Conservation (phyloP, 2,113 vertebrate genomes). For the Oceanites oceanicus region DNA sequence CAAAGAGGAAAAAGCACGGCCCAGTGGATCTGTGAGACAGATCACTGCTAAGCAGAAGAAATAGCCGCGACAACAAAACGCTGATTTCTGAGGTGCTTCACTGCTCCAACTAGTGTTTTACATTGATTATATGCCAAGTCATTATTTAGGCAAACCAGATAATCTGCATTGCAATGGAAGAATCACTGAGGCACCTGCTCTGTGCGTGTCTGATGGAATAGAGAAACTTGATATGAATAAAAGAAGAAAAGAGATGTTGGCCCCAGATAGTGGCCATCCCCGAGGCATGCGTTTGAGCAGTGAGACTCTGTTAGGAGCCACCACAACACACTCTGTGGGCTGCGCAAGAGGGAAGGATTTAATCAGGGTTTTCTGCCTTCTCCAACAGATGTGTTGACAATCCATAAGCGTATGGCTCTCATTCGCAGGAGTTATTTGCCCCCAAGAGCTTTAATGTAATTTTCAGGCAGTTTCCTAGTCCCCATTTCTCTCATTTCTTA, state of each 20-base stretch:
- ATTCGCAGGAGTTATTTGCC: not conserved
- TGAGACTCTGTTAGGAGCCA: not conserved
- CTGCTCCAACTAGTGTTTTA: not conserved
- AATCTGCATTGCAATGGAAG: not conserved
- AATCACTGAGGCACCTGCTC: not conserved
- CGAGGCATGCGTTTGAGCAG: not conserved
- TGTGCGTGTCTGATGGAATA: not conserved
- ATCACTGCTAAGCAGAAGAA: not conserved
- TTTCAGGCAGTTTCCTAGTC: constrained; percentile 31
- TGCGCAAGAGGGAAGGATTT: not conserved
- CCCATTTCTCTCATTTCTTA: constrained; percentile 27
- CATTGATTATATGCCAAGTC: not conserved
- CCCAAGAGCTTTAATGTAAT: constrained; percentile 42
- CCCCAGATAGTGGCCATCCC: not conserved
- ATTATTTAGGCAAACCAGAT: not conserved
- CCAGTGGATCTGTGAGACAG: not conserved
- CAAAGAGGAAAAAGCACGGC: not conserved
- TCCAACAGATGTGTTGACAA: constrained; percentile 3
- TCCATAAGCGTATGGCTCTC: not conserved
- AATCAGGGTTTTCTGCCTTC: not conserved
- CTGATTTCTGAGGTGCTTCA: constrained; percentile 13
- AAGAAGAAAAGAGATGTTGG: not conserved
- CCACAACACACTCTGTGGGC: not conserved
- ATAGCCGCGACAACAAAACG: not conserved
- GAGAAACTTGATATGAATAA: not conserved